Base-by-base conservation (phyloP, 2,797 vertebrate species). In the Myripristis murdjan region DNA sequence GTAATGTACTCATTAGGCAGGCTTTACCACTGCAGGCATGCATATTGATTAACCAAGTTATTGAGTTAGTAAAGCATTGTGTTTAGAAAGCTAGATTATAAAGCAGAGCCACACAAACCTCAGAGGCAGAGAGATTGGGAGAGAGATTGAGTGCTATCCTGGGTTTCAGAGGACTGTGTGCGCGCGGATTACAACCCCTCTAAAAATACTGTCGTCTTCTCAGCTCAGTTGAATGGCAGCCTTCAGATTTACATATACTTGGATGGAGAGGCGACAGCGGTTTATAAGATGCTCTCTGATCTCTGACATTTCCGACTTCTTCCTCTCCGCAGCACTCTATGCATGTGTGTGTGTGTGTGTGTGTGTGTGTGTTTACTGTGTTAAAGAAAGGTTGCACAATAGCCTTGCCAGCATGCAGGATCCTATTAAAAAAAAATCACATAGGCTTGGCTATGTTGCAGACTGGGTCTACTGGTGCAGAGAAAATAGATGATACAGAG, bases 41-140 rank as follows among this genome's bases (percentile, higher is more conserved):
- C 39, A 1, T n/a, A 75, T 79, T 82, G 41, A 85, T 82, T 81
- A 74, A 82, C 74, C 22, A 6, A 43, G 47, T 31, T 39, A 55
- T 4, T 49, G 65, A 44, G 47, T 58, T 6, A 20, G 79, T 53
- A 60, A 66, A 70, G 67, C 24, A 44, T 8, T 4, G 58, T 3
- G n/a, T 67, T 46, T 58, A 59, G 52, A 61, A 31, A 52, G 49
- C 46, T 60, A 22, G 39, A 60, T 11, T 8, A 24, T 35, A 49
- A 7, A 24, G 52, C 49, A 51, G 41, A 28, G 9, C n/a, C n/a
- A 54, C 4, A 6, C 15, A 4, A 26, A 60, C 51, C 51, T 53
- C 18, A 49, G 26, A 16, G n/a, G 22, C 44, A 35, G 47, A 26
- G 33, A 7, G 12, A 39, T n/a, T n/a, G 31, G 16, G 44, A 35